Percentiles rank a stretch among this genome's conserved stretches.
These are phyloP conservation scores for Ischnus inquisitorius DNA, from an alignment of 2,888 invertebrate species.

Conservation along the genomic window DNA sequence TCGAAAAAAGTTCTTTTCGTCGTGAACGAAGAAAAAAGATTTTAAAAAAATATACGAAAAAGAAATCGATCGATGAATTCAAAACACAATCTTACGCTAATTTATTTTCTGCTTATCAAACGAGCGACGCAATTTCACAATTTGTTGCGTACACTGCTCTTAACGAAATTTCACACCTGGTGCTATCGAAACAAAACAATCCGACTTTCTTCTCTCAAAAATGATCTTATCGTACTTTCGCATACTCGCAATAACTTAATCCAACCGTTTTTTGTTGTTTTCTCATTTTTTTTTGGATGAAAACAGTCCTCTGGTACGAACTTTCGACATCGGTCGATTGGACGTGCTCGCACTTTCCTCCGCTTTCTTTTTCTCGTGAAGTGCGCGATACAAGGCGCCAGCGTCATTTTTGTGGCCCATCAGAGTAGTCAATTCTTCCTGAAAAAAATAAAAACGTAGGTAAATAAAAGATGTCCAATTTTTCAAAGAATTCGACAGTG, in stretches of 20 bases:
- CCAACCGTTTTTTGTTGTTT: constrained; percentile 4
- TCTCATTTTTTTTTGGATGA: constrained; percentile 72
- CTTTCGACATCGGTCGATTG: constrained; percentile 74
- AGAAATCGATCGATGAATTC: not conserved
- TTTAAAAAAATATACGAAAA: too few relatives aligned
- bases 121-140: not conserved
- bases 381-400: constrained; percentile 89
- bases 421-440: constrained; percentile 90
- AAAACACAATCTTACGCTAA: not conserved
- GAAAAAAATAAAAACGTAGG: constrained; percentile 59
- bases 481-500: not conserved
- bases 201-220: not conserved
- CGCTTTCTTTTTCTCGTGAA: constrained; percentile 89
- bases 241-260: not conserved
- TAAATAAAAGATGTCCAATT: not conserved
- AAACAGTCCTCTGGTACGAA: constrained; percentile 80
- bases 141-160: not conserved
- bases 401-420: constrained; percentile 91
- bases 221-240: not conserved
- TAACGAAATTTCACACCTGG: not conserved
- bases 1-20: too few relatives aligned
- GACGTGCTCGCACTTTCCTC: constrained; percentile 80
- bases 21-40: not conserved
- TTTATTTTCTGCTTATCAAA: not conserved
- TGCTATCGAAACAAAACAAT: not conserved